Percentiles rank a stretch among this genome's conserved stretches.
These are phyloP conservation scores for Brachymystax lenok DNA, from an alignment of 2,797 vertebrate genomes.

Conservation along the genomic window DNA sequence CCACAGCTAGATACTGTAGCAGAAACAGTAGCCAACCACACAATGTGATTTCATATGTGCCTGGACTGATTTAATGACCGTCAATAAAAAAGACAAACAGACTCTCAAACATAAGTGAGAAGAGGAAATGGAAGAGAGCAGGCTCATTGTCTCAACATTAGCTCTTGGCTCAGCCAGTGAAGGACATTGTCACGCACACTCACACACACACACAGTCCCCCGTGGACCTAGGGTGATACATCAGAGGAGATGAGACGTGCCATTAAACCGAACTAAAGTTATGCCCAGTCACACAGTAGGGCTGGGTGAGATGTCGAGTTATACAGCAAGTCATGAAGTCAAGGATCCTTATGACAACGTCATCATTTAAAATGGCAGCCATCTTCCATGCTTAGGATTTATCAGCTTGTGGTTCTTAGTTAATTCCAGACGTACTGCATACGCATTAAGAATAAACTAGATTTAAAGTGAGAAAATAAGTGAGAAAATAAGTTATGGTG, in stretches of 20 bases:
- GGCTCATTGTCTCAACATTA: slow-evolving; percentile 23
- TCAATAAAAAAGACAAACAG: slow-evolving; percentile 30
- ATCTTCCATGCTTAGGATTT: not conserved
- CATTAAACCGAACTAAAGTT: slow-evolving; percentile 33
- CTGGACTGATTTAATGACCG: slow-evolving; percentile 28
- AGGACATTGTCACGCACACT: slow-evolving; percentile 26
- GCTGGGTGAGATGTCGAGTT: not conserved
- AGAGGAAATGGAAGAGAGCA: slow-evolving; percentile 2
- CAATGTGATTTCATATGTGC: slow-evolving; percentile 8
- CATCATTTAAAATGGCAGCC: not conserved
- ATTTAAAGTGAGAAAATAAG: not conserved
- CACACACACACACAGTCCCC: slow-evolving; percentile 10
- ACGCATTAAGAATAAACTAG: not conserved
- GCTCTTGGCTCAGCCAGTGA: slow-evolving; percentile 23
- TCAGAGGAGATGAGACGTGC: slow-evolving; percentile 41
- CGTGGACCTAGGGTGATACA: slow-evolving; percentile 30
- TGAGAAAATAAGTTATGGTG: not conserved
- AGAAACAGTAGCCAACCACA: not conserved
- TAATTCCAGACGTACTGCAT: not conserved
- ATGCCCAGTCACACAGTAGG: slow-evolving; percentile 18
- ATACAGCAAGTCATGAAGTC: slow-evolving; percentile 7
- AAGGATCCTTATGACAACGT: not conserved
- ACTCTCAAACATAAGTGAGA: slow-evolving; percentile 13
- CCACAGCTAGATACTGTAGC: not conserved
- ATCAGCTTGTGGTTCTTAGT: not conserved